Conservation (phyloP, 1,140 invertebrate genomes). For the Drosophila pachea region DNA sequence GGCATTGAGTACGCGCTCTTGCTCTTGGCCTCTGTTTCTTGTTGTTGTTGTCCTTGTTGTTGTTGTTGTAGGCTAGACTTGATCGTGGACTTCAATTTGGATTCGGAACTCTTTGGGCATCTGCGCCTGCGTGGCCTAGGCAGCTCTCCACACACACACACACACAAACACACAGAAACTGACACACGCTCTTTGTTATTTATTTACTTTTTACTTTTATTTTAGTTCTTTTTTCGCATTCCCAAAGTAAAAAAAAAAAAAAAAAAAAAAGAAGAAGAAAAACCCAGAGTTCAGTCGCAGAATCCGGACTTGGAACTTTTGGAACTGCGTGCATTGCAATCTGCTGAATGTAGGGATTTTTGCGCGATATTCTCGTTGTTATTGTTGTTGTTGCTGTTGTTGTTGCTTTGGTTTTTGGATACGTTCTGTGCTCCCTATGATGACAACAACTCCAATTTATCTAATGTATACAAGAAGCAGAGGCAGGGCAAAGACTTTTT, state of each 20-base stretch:
- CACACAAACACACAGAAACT: background rate
- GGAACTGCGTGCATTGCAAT: slow-evolving; percentile 25
- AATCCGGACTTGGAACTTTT: slow-evolving; percentile 3
- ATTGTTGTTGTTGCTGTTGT: background rate
- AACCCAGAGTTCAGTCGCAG: too few relatives aligned
- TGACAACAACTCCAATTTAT: slow-evolving; percentile 24
- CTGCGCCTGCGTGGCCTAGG: slow-evolving; percentile 51
- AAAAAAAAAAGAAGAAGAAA: too few relatives aligned
- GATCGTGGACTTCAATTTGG: slow-evolving; percentile 64
- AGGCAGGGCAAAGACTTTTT: slow-evolving; percentile 36
- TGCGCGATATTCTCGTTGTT: slow-evolving; percentile 13
- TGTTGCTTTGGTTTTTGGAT: background rate
- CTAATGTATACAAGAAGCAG: slow-evolving; percentile 30
- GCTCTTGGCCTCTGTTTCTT: slow-evolving; percentile 43
- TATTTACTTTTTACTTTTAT: slow-evolving; percentile 11
- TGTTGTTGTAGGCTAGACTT: slow-evolving; percentile 45
- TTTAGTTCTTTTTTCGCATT: slow-evolving; percentile 31
- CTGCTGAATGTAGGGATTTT: slow-evolving; percentile 24
- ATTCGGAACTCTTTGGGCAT: slow-evolving; percentile 32
- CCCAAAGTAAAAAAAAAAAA: slow-evolving; percentile 19
- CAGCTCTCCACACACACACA: slow-evolving; percentile 4
- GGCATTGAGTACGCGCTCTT: slow-evolving; percentile 41
- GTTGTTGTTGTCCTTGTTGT: slow-evolving; percentile 38
- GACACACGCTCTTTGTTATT: too few relatives aligned
- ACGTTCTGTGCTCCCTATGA: background rate